A percentile compares a stretch with the other conserved stretches of the same genome.
These are phyloP conservation scores for Paralvinella palmiformis DNA, from an alignment of 1,140 invertebrate species.

Conservation along the genomic window DNA sequence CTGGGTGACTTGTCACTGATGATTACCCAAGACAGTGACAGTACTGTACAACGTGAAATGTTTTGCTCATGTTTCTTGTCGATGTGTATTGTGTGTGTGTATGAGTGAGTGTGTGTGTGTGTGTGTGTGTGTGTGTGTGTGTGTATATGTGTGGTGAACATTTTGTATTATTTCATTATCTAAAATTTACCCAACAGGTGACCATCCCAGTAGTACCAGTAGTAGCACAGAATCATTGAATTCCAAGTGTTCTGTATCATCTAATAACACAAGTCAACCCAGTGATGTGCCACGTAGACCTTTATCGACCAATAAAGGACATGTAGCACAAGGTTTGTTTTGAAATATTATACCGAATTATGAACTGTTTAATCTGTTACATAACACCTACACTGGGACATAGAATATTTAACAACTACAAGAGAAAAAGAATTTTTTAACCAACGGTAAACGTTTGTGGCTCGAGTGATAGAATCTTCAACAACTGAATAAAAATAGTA, in stretches of 20 bases:
- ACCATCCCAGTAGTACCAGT: slow-evolving; percentile 31
- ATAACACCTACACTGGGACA: no score
- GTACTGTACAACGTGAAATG: background rate
- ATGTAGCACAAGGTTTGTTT: no score
- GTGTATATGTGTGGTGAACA: background rate
- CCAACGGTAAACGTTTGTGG: no score
- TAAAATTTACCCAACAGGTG: slow-evolving; percentile 1
- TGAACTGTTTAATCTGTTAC: no score
- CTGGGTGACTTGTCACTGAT: background rate
- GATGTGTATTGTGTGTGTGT: background rate
- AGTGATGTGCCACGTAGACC: slow-evolving; percentile 14
- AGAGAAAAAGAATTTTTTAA: no score
- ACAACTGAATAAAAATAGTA: no score
- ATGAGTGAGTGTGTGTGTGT: background rate
- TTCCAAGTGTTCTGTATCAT: slow-evolving; percentile 24
- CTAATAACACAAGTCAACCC: slow-evolving; percentile 23
- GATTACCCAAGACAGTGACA: background rate
- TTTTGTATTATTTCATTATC: background rate
- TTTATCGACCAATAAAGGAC: background rate
- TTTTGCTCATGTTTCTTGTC: background rate
- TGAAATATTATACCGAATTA: no score
- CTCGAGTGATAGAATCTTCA: no score
- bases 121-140: background rate
- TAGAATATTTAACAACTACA: no score
- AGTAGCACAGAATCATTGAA: slow-evolving; percentile 48